Percentiles rank a stretch among this genome's conserved stretches.
Evolutionary conservation across 2,113 vertebrate species (phyloP).

Genomic region (Gasterosteus nipponicus): DNA sequence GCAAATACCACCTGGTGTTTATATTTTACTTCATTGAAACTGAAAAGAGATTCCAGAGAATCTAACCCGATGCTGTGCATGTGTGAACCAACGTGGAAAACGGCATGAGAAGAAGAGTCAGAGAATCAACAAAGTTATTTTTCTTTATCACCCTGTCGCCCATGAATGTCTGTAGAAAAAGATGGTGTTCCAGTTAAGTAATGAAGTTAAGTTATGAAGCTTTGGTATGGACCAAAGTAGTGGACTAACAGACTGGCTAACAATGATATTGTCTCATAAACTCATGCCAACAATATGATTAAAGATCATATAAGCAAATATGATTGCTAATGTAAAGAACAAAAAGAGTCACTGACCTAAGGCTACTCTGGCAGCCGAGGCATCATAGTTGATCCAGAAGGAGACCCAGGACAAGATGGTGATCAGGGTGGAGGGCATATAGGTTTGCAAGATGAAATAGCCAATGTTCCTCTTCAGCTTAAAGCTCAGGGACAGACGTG

Average conservation of each 20-base stretch:
- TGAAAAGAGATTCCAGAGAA: too few relatives aligned
- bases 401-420: slow-evolving; percentile 67
- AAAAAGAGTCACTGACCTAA: slow-evolving; percentile 82
- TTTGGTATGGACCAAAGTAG: neutral
- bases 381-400: slow-evolving; percentile 90
- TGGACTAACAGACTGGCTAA: neutral
- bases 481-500: slow-evolving; percentile 84
- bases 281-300: neutral
- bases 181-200: neutral
- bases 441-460: slow-evolving; percentile 65
- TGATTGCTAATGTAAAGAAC: neutral
- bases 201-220: too few relatives aligned
- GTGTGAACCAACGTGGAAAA: neutral
- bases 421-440: slow-evolving; percentile 64
- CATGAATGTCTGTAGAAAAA: neutral
- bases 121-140: neutral
- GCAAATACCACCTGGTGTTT: too few relatives aligned
- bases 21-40: too few relatives aligned
- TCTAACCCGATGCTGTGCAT: too few relatives aligned
- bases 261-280: neutral
- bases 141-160: neutral
- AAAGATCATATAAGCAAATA: neutral
- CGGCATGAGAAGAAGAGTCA: neutral
- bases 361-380: slow-evolving; percentile 94
- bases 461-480: slow-evolving; percentile 66